phyloP scores from a whole-genome alignment of 2,113 vertebrate species.

The Quiscalus mexicanus region DNA sequence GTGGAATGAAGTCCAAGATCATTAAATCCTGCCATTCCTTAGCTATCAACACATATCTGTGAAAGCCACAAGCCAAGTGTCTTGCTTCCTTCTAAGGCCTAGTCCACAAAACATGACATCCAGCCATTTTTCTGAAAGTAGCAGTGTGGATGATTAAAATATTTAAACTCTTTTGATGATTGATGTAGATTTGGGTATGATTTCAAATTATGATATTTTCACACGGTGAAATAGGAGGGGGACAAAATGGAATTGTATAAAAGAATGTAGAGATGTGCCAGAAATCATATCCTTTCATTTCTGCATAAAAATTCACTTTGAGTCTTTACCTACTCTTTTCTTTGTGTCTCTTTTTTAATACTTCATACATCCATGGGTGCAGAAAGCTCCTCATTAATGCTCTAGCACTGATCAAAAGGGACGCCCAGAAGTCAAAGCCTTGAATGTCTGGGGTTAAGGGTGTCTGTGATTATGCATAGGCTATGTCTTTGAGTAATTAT shows the following conservation, averaged over 20 bases:
- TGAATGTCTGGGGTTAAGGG: neutral
- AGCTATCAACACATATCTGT: slow-evolving; percentile 21
- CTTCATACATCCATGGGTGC: fast-evolving
- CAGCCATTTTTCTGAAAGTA: neutral
- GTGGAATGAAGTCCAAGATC: slow-evolving; percentile 12
- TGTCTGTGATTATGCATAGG: neutral
- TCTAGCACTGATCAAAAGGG: neutral
- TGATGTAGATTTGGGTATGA: neutral
- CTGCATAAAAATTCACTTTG: neutral
- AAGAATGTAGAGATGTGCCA: neutral
- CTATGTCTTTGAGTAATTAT: neutral
- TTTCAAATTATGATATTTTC: neutral
- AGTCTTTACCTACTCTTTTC: neutral
- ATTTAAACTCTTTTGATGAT: neutral
- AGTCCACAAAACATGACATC: neutral
- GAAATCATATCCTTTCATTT: neutral
- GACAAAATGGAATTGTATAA: neutral
- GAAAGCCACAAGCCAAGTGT: neutral
- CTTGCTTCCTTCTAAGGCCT: slow-evolving; percentile 34
- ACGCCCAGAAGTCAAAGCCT: neutral
- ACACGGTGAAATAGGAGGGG: neutral
- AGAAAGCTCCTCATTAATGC: neutral
- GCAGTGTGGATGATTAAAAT: neutral
- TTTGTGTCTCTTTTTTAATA: neutral
- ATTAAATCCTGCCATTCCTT: slow-evolving; percentile 34